Base-by-base conservation (phyloP, 2,888 invertebrate species). In the Oasisia sp. region DNA sequence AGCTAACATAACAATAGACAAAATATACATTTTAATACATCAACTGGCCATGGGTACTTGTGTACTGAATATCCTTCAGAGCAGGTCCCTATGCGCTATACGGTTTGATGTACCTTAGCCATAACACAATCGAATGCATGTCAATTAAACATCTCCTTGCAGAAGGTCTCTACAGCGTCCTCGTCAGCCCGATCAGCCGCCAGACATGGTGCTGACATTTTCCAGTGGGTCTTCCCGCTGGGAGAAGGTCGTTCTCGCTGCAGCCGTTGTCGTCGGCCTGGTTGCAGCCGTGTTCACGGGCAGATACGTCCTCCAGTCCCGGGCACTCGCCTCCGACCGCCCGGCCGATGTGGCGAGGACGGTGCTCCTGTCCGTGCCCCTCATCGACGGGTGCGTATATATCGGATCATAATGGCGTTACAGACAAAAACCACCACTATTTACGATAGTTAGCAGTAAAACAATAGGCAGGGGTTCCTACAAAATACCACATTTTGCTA, bases 361-460 rank as follows among this genome's bases (percentile, higher is more conserved):
- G 27, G 32, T 92, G 38, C 58, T 92, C 27, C 4, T 32, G 9
- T 32, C 56, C 32, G 92, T 92, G 27, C 92, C 92, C 32, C 92
- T 92, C 14, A 92, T 92, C 27, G 92, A 92, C 11, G 92, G 92
- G 92, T 92, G 91, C 32, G 92, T 90, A 12, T 32, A 45, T 11
- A 5, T 74, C 19, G 27, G 7, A 27, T 74, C 5, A 14, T 12
- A 91, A 32, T n/a, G 32, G 32, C 19, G 32, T 56, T 91, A 8
- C 38, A 32, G 11, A 32, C 91, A 12, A 12, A 38, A 32, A 32
- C 2, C n/a, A 56, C 56, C 11, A 56, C 8, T 19, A 56, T 11
- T 19, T 11, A 56, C 56, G 7, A 27, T n/a, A 74, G n/a, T 19
- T 27, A 74, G 74, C 19, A 27, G 74, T 27, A n/a, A n/a, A n/a